Evolutionary conservation across 2,888 invertebrate genomes (phyloP), one percentile per base, ranked within the genome.

Genomic region (Archips xylosteana): DNA sequence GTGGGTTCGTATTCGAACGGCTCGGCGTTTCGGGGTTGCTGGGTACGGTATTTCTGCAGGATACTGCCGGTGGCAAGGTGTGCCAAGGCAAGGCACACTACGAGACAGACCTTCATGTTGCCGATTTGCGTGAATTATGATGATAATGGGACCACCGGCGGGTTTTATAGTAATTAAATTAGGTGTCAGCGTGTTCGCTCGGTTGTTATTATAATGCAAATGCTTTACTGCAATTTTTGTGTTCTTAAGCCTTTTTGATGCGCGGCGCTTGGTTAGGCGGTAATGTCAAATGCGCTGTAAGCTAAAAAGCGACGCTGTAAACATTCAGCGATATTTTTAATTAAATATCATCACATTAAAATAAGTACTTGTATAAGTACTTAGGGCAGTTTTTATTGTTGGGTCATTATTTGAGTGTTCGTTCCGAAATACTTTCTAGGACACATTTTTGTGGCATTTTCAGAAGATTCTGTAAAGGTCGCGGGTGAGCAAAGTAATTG

Each of bases 81-180:
- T 77, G 87, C 87, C 76, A 94, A 83, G 34, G 87, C 86, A 70
- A 93, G 84, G 84, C 90, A 92, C 82, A 92, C 80, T 69, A 92
- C 78, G 70, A 88, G 78, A 82, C 84, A 85, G 79, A 89, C 88
- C 88, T 89, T 93, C 94, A 94, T 94, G 79, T 81, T 92, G 88
- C 71, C 76, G 79, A 78, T 71, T 78, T 82, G 79, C 84, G 85
- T 87, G 75, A 71, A 77, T 64, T 79, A 77, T 80, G 76, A 78
- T 70, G 45, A 74, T 76, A 71, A 71, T 47, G 60, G 59, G 49
- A 42, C 61, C 57, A 66, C n/a, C 47, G 5, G 8, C 12, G 67
- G 77, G 78, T 82, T 90, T 86, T 90, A 90, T 89, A 88, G 76
- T 57, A 60, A 71, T 75, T 36, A 45, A 54, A 45, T 66, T 85